phyloP scores from a whole-genome alignment of 2,113 vertebrate species.

The Elephas maximus region DNA sequence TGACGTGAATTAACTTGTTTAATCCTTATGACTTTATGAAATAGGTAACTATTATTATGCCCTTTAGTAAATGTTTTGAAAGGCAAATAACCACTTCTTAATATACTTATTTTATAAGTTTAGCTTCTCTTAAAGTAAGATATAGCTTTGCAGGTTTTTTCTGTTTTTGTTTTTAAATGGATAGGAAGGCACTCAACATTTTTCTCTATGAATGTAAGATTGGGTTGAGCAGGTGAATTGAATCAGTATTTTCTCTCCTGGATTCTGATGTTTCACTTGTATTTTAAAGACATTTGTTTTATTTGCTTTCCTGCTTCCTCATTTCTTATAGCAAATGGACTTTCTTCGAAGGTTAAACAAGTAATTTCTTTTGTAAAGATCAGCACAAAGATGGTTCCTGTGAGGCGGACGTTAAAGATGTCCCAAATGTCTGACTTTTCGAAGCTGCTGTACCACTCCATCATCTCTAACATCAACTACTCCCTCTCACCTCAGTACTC shows the following conservation, averaged over 20 bases:
- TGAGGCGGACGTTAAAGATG: too few relatives aligned
- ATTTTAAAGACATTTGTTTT: constrained; percentile 4
- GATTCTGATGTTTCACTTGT: neutral
- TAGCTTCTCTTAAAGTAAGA: neutral
- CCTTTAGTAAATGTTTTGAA: constrained; percentile 34
- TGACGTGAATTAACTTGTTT: too few relatives aligned
- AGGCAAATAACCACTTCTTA: neutral
- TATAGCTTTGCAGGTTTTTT: neutral
- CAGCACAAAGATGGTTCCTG: too few relatives aligned
- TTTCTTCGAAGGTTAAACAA: neutral
- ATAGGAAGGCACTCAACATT: neutral
- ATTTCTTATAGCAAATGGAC: neutral
- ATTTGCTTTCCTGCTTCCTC: constrained; percentile 25
- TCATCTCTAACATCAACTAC: too few relatives aligned
- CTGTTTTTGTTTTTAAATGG: neutral
- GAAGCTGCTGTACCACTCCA: too few relatives aligned
- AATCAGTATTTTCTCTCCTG: neutral
- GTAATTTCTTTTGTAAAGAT: too few relatives aligned
- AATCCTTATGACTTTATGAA: neutral
- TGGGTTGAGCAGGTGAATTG: neutral
- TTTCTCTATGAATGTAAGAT: neutral
- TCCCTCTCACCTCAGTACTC: too few relatives aligned
- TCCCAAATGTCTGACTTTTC: too few relatives aligned
- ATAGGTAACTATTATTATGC: neutral
- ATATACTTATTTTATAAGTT: neutral